Percentiles rank a stretch among this genome's conserved stretches.
Evolutionary conservation across 1,140 invertebrate genomes (phyloP).

Genomic region (Uloborus diversus): DNA sequence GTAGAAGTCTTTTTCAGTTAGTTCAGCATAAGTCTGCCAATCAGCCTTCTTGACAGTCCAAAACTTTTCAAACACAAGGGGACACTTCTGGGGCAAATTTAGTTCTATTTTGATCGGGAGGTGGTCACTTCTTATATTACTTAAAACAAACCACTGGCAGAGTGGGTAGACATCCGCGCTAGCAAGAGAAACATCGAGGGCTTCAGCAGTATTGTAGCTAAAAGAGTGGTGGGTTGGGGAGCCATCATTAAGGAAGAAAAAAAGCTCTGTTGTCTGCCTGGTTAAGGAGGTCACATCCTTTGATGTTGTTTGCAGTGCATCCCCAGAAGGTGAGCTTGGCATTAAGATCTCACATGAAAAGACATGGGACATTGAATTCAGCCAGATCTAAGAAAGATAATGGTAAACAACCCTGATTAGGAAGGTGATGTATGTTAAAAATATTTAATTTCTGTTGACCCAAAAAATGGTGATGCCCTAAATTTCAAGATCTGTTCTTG

Average conservation of each 20-base stretch:
- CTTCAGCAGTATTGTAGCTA: slow-evolving; percentile 2
- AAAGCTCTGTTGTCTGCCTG: neutral
- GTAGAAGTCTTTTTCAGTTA: neutral
- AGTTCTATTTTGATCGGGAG: slow-evolving; percentile 6
- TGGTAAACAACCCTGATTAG: neutral
- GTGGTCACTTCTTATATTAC: neutral
- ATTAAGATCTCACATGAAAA: neutral
- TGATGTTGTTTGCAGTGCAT: neutral
- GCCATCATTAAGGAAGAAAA: slow-evolving; percentile 3
- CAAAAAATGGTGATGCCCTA: neutral
- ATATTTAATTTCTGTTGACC: neutral
- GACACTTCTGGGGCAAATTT: neutral
- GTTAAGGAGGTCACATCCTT: neutral
- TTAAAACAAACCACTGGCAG: neutral
- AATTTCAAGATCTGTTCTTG: neutral
- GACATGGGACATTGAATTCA: neutral
- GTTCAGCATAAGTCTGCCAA: neutral
- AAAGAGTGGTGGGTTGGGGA: neutral
- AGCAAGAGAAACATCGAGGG: neutral
- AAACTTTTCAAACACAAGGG: neutral
- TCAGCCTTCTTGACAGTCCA: neutral
- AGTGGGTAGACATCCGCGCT: slow-evolving; percentile 1
- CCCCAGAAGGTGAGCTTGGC: slow-evolving; percentile 1
- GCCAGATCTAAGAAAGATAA: neutral
- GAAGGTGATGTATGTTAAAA: slow-evolving; percentile 2